These are phyloP conservation scores for Horisme vitalbata DNA, from an alignment of 2,888 invertebrate species.

Conservation along the genomic window DNA sequence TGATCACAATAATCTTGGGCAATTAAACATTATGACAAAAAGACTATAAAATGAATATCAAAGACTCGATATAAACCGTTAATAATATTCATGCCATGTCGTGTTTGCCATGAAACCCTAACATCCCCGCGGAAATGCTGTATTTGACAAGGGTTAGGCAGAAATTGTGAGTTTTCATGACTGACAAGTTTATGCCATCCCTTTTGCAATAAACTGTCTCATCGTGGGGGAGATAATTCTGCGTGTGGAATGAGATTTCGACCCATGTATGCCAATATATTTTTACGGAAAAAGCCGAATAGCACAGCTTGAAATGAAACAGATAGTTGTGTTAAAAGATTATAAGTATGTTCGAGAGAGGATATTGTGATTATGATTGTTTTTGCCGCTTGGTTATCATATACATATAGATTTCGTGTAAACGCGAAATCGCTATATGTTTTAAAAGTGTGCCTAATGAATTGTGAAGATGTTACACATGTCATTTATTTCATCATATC, in stretches of 20 bases:
- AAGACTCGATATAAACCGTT: slow-evolving; percentile 15
- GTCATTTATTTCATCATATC: too few species aligned
- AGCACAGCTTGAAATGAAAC: too few species aligned
- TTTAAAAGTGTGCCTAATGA: too few species aligned
- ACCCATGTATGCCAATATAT: not conserved
- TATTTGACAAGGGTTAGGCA: slow-evolving; percentile 30
- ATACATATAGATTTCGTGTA: too few species aligned
- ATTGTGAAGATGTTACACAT: too few species aligned
- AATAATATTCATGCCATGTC: slow-evolving; percentile 23
- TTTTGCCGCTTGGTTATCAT: too few species aligned
- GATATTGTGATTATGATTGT: too few species aligned
- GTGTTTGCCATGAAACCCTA: slow-evolving; percentile 18
- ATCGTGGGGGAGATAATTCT: slow-evolving; percentile 8
- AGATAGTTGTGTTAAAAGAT: too few species aligned
- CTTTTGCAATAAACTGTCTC: slow-evolving; percentile 15
- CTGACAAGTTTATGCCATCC: slow-evolving; percentile 23
- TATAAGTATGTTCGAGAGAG: too few species aligned
- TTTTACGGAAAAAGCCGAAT: too few species aligned
- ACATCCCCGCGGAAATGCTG: slow-evolving; percentile 11
- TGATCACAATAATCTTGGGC: slow-evolving; percentile 19
- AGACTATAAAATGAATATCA: slow-evolving; percentile 21
- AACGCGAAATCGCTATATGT: too few species aligned
- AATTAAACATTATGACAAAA: slow-evolving; percentile 28
- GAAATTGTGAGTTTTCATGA: slow-evolving; percentile 22
- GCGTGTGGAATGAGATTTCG: not conserved